These are phyloP conservation scores for Piezodorus guildinii DNA, from an alignment of 1,140 invertebrate species.

Conservation along the genomic window DNA sequence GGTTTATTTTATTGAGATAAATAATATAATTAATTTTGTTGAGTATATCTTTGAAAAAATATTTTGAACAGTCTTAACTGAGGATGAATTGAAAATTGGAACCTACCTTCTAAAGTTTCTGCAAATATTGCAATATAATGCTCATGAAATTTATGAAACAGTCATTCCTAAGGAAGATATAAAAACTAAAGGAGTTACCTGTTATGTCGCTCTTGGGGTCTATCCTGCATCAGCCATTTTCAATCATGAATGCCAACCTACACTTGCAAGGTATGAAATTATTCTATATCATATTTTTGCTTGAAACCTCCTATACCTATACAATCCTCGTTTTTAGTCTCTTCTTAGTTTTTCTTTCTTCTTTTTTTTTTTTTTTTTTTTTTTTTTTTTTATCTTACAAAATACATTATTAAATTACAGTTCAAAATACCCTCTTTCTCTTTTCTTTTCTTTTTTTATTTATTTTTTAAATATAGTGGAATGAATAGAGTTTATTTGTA, in stretches of 20 bases:
- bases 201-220: slow-evolving; percentile 62
- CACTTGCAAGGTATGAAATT: slow-evolving; percentile 49
- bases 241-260: slow-evolving; percentile 80
- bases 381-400: no score
- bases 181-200: slow-evolving; percentile 19
- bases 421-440: no score
- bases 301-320: no score
- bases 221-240: slow-evolving; percentile 71
- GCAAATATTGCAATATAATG: slow-evolving; percentile 78
- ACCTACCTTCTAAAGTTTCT: slow-evolving; percentile 58
- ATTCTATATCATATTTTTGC: no score
- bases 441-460: no score
- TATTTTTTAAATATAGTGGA: no score
- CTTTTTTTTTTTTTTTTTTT: no score
- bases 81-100: slow-evolving; percentile 44
- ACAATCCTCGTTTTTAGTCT: no score
- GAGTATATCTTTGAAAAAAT: not conserved
- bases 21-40: not conserved
- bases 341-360: no score
- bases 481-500: no score
- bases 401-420: no score
- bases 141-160: slow-evolving; percentile 77
- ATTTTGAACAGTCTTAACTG: slow-evolving; percentile 26
- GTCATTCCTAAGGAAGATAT: slow-evolving; percentile 7
- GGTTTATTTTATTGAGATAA: not conserved